Percentiles rank a stretch among this genome's conserved stretches.
Evolutionary conservation across 37 sponge, comb jelly and placozoan species (phyloP).

Genomic region (Chondrosia reniformis): DNA sequence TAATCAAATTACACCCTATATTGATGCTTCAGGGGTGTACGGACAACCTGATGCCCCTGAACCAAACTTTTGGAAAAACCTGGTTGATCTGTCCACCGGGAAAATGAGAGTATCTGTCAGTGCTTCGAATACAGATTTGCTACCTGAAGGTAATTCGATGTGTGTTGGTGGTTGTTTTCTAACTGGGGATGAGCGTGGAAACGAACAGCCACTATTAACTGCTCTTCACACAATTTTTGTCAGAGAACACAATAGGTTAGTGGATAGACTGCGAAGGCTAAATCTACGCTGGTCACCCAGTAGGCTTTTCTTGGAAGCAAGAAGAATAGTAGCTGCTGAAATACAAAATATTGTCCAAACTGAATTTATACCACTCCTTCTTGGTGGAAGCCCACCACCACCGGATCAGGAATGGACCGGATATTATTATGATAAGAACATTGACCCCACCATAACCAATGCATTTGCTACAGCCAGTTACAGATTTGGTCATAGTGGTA

Average conservation of each 20-base stretch:
- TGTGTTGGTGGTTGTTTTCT: slow-evolving; percentile 14
- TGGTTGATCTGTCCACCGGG: slow-evolving; percentile 19
- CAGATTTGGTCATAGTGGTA: slow-evolving; percentile 67
- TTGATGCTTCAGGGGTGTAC: slow-evolving; percentile 83
- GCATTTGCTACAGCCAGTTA: slow-evolving; percentile 71
- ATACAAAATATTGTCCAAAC: slow-evolving; percentile 60
- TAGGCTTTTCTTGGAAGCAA: slow-evolving; percentile 11
- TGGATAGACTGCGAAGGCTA: neutral
- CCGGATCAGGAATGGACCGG: no score
- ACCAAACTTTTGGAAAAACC: neutral
- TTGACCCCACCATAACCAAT: slow-evolving; percentile 56
- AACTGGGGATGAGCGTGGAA: slow-evolving; percentile 26
- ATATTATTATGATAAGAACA: slow-evolving; percentile 40
- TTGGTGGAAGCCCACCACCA: slow-evolving; percentile 44
- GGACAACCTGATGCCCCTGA: slow-evolving; percentile 35
- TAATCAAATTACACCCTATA: slow-evolving; percentile 80
- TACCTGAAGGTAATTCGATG: neutral
- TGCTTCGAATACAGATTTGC: neutral
- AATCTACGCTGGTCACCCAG: neutral
- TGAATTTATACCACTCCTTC: slow-evolving; percentile 65
- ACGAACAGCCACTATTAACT: slow-evolving; percentile 18
- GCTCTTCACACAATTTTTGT: slow-evolving; percentile 30
- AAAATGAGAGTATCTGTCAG: neutral
- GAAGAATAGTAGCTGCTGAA: slow-evolving; percentile 68
- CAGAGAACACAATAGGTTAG: slow-evolving; percentile 33